Evolutionary conservation across 2,888 invertebrate species (phyloP).

Genomic region (Ligdia adustata): DNA sequence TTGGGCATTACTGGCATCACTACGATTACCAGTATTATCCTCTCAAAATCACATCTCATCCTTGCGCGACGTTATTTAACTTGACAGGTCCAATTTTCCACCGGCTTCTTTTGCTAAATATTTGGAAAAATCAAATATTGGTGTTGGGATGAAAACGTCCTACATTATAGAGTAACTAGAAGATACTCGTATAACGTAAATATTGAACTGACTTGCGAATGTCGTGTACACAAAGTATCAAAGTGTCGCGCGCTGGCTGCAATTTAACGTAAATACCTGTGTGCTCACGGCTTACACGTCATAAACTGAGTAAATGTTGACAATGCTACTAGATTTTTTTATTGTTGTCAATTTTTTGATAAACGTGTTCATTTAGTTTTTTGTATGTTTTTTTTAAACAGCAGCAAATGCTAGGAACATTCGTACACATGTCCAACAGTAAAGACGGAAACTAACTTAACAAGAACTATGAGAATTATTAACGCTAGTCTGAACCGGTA

Average conservation of each 20-base stretch:
- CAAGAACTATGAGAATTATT: no score
- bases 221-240: conserved; percentile 28
- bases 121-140: conserved; percentile 49
- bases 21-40: conserved; percentile 4
- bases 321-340: conserved; percentile 21
- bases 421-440: no score
- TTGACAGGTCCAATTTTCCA: conserved; percentile 34
- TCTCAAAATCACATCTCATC: conserved; percentile 23
- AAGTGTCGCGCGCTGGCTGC: conserved; percentile 27
- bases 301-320: conserved; percentile 34
- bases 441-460: no score
- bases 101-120: conserved; percentile 39
- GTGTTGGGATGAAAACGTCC: conserved; percentile 41
- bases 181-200: conserved; percentile 32
- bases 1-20: not conserved
- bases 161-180: conserved; percentile 29
- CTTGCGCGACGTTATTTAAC: conserved; percentile 24
- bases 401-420: no score
- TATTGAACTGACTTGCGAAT: conserved; percentile 38
- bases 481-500: no score
- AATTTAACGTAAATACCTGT: conserved; percentile 23
- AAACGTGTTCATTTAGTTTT: not conserved
- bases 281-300: conserved; percentile 23
- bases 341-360: conserved; percentile 15
- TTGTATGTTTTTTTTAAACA: no score